Conservation (phyloP, 2,888 invertebrate genomes). For the Terebella lapidaria region DNA sequence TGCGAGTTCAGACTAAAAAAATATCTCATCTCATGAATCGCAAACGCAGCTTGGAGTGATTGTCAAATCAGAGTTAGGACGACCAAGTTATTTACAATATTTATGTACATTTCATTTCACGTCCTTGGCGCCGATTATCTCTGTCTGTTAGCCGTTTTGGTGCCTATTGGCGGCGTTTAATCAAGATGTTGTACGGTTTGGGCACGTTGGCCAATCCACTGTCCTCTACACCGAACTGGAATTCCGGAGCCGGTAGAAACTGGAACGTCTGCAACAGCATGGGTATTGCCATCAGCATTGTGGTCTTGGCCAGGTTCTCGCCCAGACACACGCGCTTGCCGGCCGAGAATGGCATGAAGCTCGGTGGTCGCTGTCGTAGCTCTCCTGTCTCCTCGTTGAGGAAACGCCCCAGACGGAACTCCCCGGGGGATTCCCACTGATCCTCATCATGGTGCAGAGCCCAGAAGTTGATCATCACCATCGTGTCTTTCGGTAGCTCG, state of each 20-base stretch:
- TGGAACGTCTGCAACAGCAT: not conserved
- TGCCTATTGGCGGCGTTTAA: not conserved
- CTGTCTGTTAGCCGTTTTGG: too few relatives aligned
- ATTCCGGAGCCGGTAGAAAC: not conserved
- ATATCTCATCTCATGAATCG: too few relatives aligned
- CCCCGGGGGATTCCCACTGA: conserved; percentile 1
- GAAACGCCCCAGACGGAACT: conserved; percentile 7
- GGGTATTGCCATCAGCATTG: conserved; percentile 5
- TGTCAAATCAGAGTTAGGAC: too few relatives aligned
- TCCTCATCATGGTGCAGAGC: conserved; percentile 5
- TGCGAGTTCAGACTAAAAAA: too few relatives aligned
- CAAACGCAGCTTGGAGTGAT: too few relatives aligned
- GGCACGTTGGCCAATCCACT: not conserved
- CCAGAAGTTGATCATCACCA: conserved; percentile 9
- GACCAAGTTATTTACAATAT: too few relatives aligned
- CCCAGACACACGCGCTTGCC: conserved; percentile 11
- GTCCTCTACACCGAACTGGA: not conserved
- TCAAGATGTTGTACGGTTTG: not conserved
- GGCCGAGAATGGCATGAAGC: conserved; percentile 8
- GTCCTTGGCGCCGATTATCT: too few relatives aligned
- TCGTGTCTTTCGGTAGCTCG: conserved; percentile 8
- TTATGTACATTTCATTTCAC: too few relatives aligned
- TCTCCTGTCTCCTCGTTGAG: not conserved
- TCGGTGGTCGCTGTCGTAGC: not conserved
- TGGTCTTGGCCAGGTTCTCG: conserved; percentile 1